Base-by-base conservation (phyloP, 2,797 vertebrate genomes). In the Cichlasoma orientale region DNA sequence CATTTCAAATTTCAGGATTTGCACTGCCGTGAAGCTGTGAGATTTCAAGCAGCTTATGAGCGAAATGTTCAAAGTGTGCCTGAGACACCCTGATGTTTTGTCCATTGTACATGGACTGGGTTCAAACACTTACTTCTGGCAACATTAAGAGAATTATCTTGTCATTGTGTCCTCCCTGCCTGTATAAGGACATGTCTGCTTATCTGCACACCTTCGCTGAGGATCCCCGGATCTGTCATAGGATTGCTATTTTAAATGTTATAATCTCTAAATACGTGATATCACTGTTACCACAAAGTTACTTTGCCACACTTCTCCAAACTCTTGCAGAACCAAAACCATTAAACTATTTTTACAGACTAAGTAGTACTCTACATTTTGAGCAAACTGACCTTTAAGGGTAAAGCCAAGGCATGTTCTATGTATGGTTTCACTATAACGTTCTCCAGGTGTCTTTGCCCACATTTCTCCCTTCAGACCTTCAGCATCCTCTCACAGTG, bases 401-500 rank as follows among this genome's bases (percentile, higher is more conserved):
- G 19, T 53, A 53, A 53, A 53, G 21, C 19, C 50, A 68, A 50
- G 41, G 25, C 27, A 68, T 13, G 47, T 8, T 11, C 10, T 13
- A n/a, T 4, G 12, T 54, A 59, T 21, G 57, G 16, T 36, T 75
- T 74, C 36, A 77, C 25, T 75, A 41, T 31, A 44, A 77, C 38
- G 5, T 68, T 14, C 57, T 72, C 2, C 21, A 29, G 9, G 2
- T 29, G 44, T 47, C 21, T 2, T 61, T 58, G 54, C 53, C 44
- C 41, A 50, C 54, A 44, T 68, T 44, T 13, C 61, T 71, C 55
- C 53, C 29, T 66, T 61, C 56, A 54, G n/a, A 74, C 59, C 52
- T 66, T 14, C 47, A 68, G 74, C 76, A 52, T 13, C 52, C 57
- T 75, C 80, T 72, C 75, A 81, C 71, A 71, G 33, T 68, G 77